A percentile compares a stretch with the other conserved stretches of the same genome.
phyloP scores from a whole-genome alignment of 2,888 invertebrate genomes.

The Lottia gigantea region DNA sequence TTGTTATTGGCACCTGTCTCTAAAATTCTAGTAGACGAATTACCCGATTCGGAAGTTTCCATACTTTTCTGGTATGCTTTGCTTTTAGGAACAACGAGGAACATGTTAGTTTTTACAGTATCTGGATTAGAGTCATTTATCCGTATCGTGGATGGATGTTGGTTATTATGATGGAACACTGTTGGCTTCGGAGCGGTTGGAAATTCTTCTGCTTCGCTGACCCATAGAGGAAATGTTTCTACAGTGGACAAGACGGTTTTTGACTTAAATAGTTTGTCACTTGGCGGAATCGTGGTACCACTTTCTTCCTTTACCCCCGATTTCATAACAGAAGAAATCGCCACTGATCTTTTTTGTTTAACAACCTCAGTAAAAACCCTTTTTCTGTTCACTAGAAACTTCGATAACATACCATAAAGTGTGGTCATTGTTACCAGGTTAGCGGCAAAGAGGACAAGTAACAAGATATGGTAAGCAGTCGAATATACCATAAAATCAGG shows the following conservation, averaged over 20 bases:
- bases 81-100: not conserved
- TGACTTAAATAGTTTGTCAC: too few relatives aligned
- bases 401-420: not conserved
- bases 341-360: not conserved
- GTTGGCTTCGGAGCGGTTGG: not conserved
- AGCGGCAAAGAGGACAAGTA: not conserved
- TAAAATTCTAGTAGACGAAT: not conserved
- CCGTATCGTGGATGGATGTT: not conserved
- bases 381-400: not conserved
- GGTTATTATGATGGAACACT: not conserved
- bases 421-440: not conserved
- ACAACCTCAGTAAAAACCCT: not conserved
- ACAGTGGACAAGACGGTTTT: too few relatives aligned
- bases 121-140: not conserved
- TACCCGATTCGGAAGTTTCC: not conserved
- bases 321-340: not conserved
- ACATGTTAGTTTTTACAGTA: not conserved
- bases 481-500: not conserved
- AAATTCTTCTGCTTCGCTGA: too few relatives aligned
- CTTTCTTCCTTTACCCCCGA: too few relatives aligned
- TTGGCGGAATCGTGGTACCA: too few relatives aligned
- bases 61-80: not conserved
- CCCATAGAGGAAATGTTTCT: too few relatives aligned
- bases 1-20: too few relatives aligned
- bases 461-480: not conserved